A percentile compares a stretch with the other conserved stretches of the same genome.
phyloP scores from a whole-genome alignment of 2,113 vertebrate genomes.

The Arizona elegans region DNA sequence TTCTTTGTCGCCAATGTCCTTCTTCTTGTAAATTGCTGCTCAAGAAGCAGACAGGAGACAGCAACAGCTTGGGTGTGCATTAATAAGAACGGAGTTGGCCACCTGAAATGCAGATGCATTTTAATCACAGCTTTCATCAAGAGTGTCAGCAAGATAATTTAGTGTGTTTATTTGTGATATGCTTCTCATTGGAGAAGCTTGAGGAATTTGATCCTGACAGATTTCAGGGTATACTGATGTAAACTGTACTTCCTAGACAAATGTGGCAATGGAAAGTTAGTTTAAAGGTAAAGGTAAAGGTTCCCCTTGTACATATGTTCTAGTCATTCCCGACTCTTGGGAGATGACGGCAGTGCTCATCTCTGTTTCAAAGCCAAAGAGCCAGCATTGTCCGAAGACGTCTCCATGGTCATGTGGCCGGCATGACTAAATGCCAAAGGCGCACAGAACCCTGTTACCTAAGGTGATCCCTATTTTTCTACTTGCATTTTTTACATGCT shows the following conservation, averaged over 20 bases:
- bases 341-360: too few relatives aligned
- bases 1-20: neutral
- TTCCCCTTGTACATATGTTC: too few relatives aligned
- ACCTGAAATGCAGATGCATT: neutral
- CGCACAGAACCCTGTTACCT: too few relatives aligned
- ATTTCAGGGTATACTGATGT: neutral
- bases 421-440: too few relatives aligned
- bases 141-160: neutral
- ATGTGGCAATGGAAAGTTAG: neutral
- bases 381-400: too few relatives aligned
- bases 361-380: too few relatives aligned
- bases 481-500: too few relatives aligned
- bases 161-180: neutral
- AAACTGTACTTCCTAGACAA: neutral
- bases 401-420: too few relatives aligned
- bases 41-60: neutral
- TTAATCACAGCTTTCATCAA: neutral
- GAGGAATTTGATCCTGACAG: neutral
- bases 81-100: neutral
- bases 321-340: too few relatives aligned
- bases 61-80: neutral
- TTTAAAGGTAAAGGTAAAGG: neutral
- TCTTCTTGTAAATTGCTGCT: neutral
- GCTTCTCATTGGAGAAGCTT: neutral
- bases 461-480: too few relatives aligned